Percentiles rank a stretch among this genome's conserved stretches.
phyloP scores from a whole-genome alignment of 2,113 vertebrate genomes.

The Onychostruthus taczanowskii region DNA sequence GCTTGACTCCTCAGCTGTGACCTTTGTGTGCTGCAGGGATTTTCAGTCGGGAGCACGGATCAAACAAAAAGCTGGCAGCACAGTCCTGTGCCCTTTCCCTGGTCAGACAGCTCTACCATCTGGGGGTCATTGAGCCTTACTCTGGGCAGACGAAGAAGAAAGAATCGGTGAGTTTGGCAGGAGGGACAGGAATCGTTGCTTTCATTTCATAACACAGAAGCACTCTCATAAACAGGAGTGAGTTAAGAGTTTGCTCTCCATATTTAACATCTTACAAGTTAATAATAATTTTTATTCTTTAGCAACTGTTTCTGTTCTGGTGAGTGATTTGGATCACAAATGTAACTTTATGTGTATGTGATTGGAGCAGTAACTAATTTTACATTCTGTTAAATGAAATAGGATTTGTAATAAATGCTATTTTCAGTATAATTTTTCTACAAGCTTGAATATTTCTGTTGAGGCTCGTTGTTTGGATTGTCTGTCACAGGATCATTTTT shows the following conservation, averaged over 20 bases:
- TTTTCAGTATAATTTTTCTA: not conserved
- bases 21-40: slow-evolving; percentile 78
- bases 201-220: not conserved
- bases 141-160: slow-evolving; percentile 93
- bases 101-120: slow-evolving; percentile 93
- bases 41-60: slow-evolving; percentile 90
- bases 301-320: not conserved
- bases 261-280: not conserved
- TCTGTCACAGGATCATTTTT: not conserved
- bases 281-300: not conserved
- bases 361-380: not conserved
- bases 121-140: slow-evolving; percentile 88
- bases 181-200: not conserved
- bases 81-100: slow-evolving; percentile 94
- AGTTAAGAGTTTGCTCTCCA: not conserved
- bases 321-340: not conserved
- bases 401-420: not conserved
- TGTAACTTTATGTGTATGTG: not conserved
- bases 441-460: not conserved
- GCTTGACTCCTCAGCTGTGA: not conserved
- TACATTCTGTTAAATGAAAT: not conserved
- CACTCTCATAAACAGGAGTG: not conserved
- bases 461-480: not conserved
- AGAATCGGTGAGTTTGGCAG: slow-evolving; percentile 79
- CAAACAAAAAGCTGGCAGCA: slow-evolving; percentile 96